Evolutionary conservation across 92 coral and sea anemone genomes (phyloP).

Genomic region (Zoanthus gigantus): DNA sequence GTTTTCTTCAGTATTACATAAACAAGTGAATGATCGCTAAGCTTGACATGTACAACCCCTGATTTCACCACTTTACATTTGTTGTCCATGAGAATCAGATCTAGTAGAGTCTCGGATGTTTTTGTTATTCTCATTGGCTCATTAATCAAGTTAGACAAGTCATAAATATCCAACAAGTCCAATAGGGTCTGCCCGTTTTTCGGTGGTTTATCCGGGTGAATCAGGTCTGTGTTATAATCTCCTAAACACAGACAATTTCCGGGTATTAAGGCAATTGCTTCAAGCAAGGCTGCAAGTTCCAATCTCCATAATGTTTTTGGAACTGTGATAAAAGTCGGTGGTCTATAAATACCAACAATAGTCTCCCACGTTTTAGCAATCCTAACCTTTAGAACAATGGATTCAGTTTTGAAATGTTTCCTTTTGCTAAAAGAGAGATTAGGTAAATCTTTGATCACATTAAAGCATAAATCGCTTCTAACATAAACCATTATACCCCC

Average conservation of each 20-base stretch:
- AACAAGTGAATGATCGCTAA: conserved; percentile 64
- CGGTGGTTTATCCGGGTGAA: conserved; percentile 62
- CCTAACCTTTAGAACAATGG: conserved; percentile 38
- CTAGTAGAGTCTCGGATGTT: conserved; percentile 45
- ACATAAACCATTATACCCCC: conserved; percentile 49
- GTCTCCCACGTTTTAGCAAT: conserved; percentile 38
- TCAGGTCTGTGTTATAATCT: conserved; percentile 55
- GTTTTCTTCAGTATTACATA: neutral
- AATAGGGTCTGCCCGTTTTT: conserved; percentile 57
- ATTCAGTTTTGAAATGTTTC: conserved; percentile 16
- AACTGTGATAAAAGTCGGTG: conserved; percentile 32
- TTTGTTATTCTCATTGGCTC: conserved; percentile 45
- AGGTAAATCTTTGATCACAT: neutral
- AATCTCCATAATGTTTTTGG: neutral
- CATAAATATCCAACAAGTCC: conserved; percentile 58
- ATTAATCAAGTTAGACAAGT: conserved; percentile 45
- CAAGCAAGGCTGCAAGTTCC: neutral
- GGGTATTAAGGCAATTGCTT: conserved; percentile 40
- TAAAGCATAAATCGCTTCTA: conserved; percentile 24
- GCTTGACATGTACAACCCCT: conserved; percentile 56
- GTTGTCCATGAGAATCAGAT: conserved; percentile 61
- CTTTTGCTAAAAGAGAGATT: neutral
- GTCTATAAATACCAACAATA: conserved; percentile 49
- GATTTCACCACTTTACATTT: conserved; percentile 46
- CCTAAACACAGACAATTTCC: conserved; percentile 51